A percentile compares a stretch with the other conserved stretches of the same genome.
phyloP scores from a whole-genome alignment of 30 jellyfish, hydroid and myxozoan genomes.

The Cassiopea andromeda region DNA sequence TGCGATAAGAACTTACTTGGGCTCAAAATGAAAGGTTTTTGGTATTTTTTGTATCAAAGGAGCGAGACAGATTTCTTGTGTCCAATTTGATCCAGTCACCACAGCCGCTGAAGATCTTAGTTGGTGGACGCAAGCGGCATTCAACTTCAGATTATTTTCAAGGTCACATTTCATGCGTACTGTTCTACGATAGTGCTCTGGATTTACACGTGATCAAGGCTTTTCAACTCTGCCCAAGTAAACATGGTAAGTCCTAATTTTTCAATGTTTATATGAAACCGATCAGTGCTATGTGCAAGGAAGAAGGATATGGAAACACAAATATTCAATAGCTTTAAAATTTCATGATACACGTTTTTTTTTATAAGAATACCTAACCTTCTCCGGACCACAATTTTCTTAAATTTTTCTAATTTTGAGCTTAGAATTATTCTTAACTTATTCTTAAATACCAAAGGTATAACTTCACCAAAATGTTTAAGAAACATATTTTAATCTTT shows the following conservation, averaged over 20 bases:
- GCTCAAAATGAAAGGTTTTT: too few relatives aligned
- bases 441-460: too few relatives aligned
- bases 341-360: too few relatives aligned
- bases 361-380: too few relatives aligned
- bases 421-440: too few relatives aligned
- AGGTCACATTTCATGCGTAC: slow-evolving; percentile 46
- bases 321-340: too few relatives aligned
- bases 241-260: slow-evolving; percentile 23
- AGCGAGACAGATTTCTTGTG: not conserved
- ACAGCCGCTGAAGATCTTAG: not conserved
- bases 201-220: slow-evolving; percentile 36
- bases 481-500: too few relatives aligned
- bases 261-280: not conserved
- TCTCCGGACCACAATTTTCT: too few relatives aligned
- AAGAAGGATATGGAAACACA: too few relatives aligned
- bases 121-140: slow-evolving; percentile 16
- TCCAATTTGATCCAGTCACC: not conserved
- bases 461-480: too few relatives aligned
- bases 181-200: slow-evolving; percentile 22
- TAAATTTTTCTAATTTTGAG: too few relatives aligned
- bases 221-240: slow-evolving; percentile 16
- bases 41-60: not conserved
- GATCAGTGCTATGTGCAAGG: not conserved
- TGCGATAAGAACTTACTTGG: too few relatives aligned
- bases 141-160: not conserved